Base-by-base conservation (phyloP, 1,140 invertebrate species). In the Octopus bimaculoides region DNA sequence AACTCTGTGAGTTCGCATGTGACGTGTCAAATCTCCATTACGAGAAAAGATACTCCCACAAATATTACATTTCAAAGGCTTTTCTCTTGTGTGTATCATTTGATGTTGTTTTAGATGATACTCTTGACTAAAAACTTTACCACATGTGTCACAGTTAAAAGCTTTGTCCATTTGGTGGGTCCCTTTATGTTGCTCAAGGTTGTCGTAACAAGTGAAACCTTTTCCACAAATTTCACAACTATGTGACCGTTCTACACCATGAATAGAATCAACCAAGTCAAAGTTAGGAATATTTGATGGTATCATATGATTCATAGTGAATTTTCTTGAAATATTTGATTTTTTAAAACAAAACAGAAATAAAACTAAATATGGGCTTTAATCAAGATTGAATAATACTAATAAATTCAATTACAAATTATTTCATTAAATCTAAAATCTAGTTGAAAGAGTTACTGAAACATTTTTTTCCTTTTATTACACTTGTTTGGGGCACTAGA, bases 41-140 rank as follows among this genome's bases (percentile, higher is more conserved):
- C 95, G 92, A 77, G 95, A 95, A 88, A 97, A 97, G 88, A 95
- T 94, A 61, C 95, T 94, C 8, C 95, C 96, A 89, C 96, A 97
- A 87, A 95, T 93, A 86, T 96, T 96, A 82, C 83, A 84, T 61
- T 17, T 61, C 9, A 61, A 61, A 61, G 56, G 56, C 17, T 61
- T 61, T 9, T 61, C 56, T 61, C 9, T 61, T 1, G 17, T 61
- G 56, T 61, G 56, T 17, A 61, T 4, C 9, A 61, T 61, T 17
- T 61, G 56, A 61, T 61, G 56, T 61, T 61, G 56, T 61, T 61
- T 61, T 17, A 61, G 56, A 12, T 61, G 56, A 17, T 61, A 17
- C 17, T 61, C 56, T 12, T 61, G 56, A 17, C 9, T 61, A 17
- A 61, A 61, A 9, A 17, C 17, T 61, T 61, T 17, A 9, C 9